These are phyloP conservation scores for Rhadina sibilatrix DNA, from an alignment of 2,113 vertebrate species.

Conservation along the genomic window DNA sequence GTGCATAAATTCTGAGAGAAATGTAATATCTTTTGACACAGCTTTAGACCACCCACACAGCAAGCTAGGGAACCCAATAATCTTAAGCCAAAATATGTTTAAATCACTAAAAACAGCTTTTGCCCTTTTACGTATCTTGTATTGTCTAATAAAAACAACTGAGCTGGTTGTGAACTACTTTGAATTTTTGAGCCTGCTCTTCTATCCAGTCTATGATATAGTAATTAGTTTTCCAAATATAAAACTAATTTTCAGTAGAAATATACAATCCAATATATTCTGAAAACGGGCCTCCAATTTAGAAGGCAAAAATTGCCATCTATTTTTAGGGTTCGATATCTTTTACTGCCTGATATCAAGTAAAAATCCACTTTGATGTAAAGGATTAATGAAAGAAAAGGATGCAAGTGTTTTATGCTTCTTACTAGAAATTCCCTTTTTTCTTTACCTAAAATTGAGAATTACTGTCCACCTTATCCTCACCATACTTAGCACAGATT, in stretches of 20 bases:
- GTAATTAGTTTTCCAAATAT: background rate
- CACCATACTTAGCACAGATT: background rate
- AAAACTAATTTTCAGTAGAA: background rate
- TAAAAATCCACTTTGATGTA: background rate
- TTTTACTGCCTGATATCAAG: constrained; percentile 1
- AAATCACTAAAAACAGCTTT: constrained; percentile 20
- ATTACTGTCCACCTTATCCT: background rate
- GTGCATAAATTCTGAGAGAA: background rate
- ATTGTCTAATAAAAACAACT: constrained; percentile 20
- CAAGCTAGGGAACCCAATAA: background rate
- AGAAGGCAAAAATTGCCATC: background rate
- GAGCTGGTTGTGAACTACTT: background rate
- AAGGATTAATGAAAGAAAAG: background rate
- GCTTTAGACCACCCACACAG: constrained; percentile 25
- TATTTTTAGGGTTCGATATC: constrained; percentile 37
- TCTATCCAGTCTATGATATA: background rate
- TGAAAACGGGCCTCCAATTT: background rate
- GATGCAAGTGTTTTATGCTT: background rate
- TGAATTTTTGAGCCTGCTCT: background rate
- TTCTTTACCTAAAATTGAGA: constrained; percentile 1
- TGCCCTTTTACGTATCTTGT: background rate
- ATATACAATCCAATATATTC: background rate
- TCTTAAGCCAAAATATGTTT: constrained; percentile 34
- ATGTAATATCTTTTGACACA: constrained; percentile 7
- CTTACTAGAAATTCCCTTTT: background rate